Base-by-base conservation (phyloP, 2,888 invertebrate genomes). In the Hydraecia micacea region DNA sequence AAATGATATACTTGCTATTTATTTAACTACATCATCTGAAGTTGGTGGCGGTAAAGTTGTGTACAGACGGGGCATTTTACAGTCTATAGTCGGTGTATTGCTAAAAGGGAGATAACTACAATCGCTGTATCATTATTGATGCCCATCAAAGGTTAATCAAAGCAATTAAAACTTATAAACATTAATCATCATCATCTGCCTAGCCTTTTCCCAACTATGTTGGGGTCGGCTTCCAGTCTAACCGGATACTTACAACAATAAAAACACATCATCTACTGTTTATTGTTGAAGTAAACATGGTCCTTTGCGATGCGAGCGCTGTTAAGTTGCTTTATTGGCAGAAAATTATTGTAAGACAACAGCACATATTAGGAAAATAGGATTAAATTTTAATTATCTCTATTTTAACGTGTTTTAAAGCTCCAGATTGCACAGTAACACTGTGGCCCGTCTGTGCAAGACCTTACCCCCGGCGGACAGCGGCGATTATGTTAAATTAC, bases 401-500 rank as follows among this genome's bases (percentile, higher is more conserved):
- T 36, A 1, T 36, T 65, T 13, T 9, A 63, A 11, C 4, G 6
- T 32, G 32, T 21, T 63, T 11, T 13, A 25, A 13, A 25, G 11
- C 11, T 63, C 63, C 11, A 25, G 63, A 63, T 13, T 25, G 13
- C 63, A 63, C 21, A 11, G 25, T 63, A 63, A 36, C 18, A 21
- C 1, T 55, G 25, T 32, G 3, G 36, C 11, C 21, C n/a, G 58
- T 83, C 63, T 79, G 74, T 52, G 11, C 71, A 71, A 42, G 75
- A 32, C 74, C n/a, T 76, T 79, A 80, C n/a, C 9, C 36, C 55
- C 63, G 28, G 32, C 68, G 49, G 63, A 78, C 76, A 67, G 42
- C 71, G 21, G 58, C 39, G 68, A 80, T 87, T 86, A 87, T 65
- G 69, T 81, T 70, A 86, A 86, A 87, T 87, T 84, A 87, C 60